A percentile compares a stretch with the other conserved stretches of the same genome.
These are phyloP conservation scores for Drosophila virilis DNA, from an alignment of 1,140 invertebrate species.

Conservation along the genomic window DNA sequence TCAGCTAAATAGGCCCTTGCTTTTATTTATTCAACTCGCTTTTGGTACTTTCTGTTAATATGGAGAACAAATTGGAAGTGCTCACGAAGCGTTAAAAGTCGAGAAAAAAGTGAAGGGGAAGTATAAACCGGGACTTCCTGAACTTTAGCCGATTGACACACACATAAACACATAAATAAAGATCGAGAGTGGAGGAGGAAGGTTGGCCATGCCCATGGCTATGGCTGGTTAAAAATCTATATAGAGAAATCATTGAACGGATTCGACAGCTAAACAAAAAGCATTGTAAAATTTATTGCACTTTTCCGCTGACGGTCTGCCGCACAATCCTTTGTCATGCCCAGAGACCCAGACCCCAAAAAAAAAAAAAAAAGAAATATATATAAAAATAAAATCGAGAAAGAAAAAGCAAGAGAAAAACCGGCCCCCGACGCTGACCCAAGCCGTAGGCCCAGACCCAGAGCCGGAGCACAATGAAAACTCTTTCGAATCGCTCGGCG, in stretches of 20 bases:
- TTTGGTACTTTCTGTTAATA: background rate
- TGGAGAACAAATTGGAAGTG: background rate
- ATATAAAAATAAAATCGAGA: slow-evolving; percentile 4
- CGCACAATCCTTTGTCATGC: slow-evolving; percentile 65
- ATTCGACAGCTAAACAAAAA: slow-evolving; percentile 58
- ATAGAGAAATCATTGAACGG: slow-evolving; percentile 61
- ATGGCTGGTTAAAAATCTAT: background rate
- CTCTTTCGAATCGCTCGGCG: slow-evolving; percentile 64
- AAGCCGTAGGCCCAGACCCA: slow-evolving; percentile 47
- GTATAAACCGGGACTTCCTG: slow-evolving; percentile 68
- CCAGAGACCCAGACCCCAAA: slow-evolving; percentile 32
- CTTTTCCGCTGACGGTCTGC: slow-evolving; percentile 60
- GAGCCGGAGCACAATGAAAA: slow-evolving; percentile 69
- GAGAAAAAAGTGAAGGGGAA: slow-evolving; percentile 14
- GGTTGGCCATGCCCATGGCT: background rate
- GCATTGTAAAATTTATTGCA: slow-evolving; percentile 74
- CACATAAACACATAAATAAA: slow-evolving; percentile 61
- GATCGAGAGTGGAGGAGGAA: slow-evolving; percentile 45
- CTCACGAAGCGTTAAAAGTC: slow-evolving; percentile 42
- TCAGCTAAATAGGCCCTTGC: too few relatives aligned
- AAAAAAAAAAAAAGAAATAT: slow-evolving; percentile 3
- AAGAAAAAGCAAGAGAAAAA: slow-evolving; percentile 19
- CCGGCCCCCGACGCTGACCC: slow-evolving; percentile 41
- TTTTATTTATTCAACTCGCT: background rate
- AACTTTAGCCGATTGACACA: slow-evolving; percentile 48